These are phyloP conservation scores for Epicampocera succincta DNA, from an alignment of 2,888 invertebrate genomes.

Conservation along the genomic window DNA sequence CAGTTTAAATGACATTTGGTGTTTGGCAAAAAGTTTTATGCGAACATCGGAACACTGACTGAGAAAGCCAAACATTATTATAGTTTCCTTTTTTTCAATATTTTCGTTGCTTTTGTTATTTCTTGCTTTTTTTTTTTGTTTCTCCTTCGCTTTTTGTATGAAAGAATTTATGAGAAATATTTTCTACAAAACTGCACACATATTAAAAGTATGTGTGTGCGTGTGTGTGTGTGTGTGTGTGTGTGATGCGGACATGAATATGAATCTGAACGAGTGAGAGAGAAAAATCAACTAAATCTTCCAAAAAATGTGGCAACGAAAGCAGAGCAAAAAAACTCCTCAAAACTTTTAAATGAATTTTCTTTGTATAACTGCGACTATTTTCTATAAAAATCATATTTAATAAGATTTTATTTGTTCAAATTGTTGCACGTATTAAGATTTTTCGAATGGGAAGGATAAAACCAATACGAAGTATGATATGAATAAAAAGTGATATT, in stretches of 20 bases:
- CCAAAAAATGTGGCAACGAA: slow-evolving; percentile 18
- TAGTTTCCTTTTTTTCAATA: slow-evolving; percentile 43
- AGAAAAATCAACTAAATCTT: slow-evolving; percentile 25
- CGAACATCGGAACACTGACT: slow-evolving; percentile 30
- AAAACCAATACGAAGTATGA: no score
- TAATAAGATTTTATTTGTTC: slow-evolving; percentile 6
- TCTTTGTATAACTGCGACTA: slow-evolving; percentile 29
- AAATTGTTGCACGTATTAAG: neutral
- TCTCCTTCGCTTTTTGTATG: slow-evolving; percentile 4
- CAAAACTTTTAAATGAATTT: slow-evolving; percentile 53
- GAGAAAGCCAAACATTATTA: slow-evolving; percentile 56
- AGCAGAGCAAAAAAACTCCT: slow-evolving; percentile 7
- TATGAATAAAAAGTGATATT: no score
- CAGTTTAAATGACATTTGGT: slow-evolving; percentile 60
- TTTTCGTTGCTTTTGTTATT: slow-evolving; percentile 4
- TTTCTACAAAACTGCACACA: slow-evolving; percentile 37
- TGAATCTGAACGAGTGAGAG: neutral
- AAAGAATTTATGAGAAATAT: slow-evolving; percentile 48
- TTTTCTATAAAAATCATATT: slow-evolving; percentile 2
- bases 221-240: neutral
- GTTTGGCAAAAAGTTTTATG: slow-evolving; percentile 56
- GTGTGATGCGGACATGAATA: slow-evolving; percentile 22
- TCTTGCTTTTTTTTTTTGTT: no score
- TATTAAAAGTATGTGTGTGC: no score
- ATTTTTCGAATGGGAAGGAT: neutral